A percentile compares a stretch with the other conserved stretches of the same genome.
These are phyloP conservation scores for Timandra comae DNA, from an alignment of 2,888 invertebrate genomes.

Conservation along the genomic window DNA sequence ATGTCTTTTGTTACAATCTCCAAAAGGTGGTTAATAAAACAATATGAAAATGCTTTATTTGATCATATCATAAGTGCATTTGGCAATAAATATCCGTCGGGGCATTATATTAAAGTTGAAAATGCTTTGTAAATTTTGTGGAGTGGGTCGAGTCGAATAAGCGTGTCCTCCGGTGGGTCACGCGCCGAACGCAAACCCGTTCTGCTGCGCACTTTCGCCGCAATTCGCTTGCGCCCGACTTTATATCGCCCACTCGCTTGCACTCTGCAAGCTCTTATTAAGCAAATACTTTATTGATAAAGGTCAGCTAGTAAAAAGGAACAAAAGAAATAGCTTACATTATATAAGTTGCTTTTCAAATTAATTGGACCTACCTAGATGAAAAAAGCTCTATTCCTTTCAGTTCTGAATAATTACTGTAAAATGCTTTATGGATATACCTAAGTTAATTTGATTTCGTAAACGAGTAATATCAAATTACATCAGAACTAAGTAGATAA, in stretches of 20 bases:
- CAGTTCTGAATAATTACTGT: no score
- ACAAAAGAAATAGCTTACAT: no score
- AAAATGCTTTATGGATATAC: no score
- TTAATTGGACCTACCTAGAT: no score
- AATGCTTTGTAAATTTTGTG: conserved; percentile 32
- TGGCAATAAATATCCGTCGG: conserved; percentile 25
- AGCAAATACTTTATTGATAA: no score
- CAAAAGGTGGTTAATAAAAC: conserved; percentile 17
- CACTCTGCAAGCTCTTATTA: no score
- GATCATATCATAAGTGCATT: conserved; percentile 16
- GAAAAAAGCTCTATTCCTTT: no score
- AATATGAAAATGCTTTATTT: conserved; percentile 17
- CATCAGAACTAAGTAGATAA: no score
- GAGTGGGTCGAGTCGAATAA: conserved; percentile 36
- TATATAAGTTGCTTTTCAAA: no score
- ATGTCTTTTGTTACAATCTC: conserved; percentile 13
- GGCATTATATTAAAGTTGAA: conserved; percentile 31
- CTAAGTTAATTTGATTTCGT: no score
- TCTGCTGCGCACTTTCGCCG: conserved; percentile 69
- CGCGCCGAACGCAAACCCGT: conserved; percentile 67
- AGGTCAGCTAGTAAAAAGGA: no score
- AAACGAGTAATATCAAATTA: no score
- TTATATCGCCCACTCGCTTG: conserved; percentile 49
- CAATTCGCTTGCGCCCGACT: conserved; percentile 54
- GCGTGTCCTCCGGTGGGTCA: conserved; percentile 71